These are phyloP conservation scores for Hypolimnas misippus DNA, from an alignment of 2,888 invertebrate species.

Conservation along the genomic window DNA sequence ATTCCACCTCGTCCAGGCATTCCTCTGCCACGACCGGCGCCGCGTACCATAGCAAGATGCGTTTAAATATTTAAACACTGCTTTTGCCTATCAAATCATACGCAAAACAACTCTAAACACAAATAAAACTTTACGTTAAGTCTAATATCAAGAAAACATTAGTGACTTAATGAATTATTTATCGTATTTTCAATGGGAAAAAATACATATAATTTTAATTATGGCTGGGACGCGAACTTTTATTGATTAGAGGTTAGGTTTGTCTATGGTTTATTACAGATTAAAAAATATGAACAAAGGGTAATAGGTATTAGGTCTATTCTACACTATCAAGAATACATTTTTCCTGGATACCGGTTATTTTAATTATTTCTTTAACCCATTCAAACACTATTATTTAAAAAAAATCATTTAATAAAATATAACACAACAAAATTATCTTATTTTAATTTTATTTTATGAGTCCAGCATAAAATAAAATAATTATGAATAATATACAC, in stretches of 20 bases:
- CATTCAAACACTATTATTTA: too few relatives aligned
- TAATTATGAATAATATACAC: neutral
- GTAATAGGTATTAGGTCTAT: too few relatives aligned
- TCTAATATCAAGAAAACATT: neutral
- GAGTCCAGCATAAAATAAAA: too few relatives aligned
- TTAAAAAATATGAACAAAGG: neutral
- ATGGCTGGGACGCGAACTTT: slow-evolving; percentile 2
- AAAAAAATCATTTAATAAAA: too few relatives aligned
- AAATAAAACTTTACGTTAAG: neutral
- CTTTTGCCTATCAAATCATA: neutral
- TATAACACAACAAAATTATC: too few relatives aligned
- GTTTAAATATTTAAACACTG: neutral
- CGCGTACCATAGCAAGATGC: slow-evolving; percentile 86
- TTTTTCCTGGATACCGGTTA: too few relatives aligned
- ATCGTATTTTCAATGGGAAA: neutral
- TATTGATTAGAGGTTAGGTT: neutral
- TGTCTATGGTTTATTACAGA: neutral
- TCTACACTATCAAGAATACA: too few relatives aligned
- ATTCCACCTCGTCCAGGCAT: slow-evolving; percentile 86
- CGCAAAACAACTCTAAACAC: neutral
- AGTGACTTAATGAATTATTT: neutral
- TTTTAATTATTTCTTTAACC: too few relatives aligned
- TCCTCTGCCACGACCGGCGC: slow-evolving; percentile 86
- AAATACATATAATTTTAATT: neutral
- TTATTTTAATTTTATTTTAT: too few relatives aligned